phyloP scores from a whole-genome alignment of 2,888 invertebrate genomes.

The Lymantria dispar region DNA sequence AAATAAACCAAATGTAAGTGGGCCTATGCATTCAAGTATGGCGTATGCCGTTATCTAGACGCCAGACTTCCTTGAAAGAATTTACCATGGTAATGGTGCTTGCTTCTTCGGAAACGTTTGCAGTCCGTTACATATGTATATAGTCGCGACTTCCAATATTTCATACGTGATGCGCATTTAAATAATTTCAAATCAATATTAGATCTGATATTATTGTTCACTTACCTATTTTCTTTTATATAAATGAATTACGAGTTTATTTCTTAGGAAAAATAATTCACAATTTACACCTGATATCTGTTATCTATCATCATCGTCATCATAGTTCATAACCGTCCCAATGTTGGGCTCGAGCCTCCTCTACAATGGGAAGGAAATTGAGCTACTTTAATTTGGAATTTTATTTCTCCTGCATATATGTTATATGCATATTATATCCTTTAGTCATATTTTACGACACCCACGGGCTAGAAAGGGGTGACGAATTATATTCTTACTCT shows the following conservation, averaged over 20 bases:
- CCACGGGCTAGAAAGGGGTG: too few relatives aligned
- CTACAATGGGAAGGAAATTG: too few relatives aligned
- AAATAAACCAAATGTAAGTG: conserved; percentile 7
- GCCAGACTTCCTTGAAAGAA: conserved; percentile 53
- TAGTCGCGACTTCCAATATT: conserved; percentile 54
- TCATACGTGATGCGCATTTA: conserved; percentile 57
- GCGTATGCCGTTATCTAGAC: conserved; percentile 44
- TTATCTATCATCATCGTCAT: too few relatives aligned
- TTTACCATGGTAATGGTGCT: conserved; percentile 55
- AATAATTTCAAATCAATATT: conserved; percentile 46
- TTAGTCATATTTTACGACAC: too few relatives aligned
- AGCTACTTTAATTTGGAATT: too few relatives aligned
- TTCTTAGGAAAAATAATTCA: too few relatives aligned
- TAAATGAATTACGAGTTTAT: not conserved
- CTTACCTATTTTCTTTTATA: not conserved
- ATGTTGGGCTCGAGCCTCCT: too few relatives aligned
- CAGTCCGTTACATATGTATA: conserved; percentile 57
- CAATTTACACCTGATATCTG: too few relatives aligned
- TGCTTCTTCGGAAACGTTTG: conserved; percentile 53
- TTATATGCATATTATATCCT: too few relatives aligned
- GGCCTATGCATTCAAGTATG: conserved; percentile 26
- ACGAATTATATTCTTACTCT: too few relatives aligned
- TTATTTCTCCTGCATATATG: too few relatives aligned
- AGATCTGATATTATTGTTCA: conserved; percentile 25
- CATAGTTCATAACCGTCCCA: too few relatives aligned